A percentile compares a stretch with the other conserved stretches of the same genome.
Evolutionary conservation across 2,888 invertebrate species (phyloP).

Genomic region (Heliconius erato): DNA sequence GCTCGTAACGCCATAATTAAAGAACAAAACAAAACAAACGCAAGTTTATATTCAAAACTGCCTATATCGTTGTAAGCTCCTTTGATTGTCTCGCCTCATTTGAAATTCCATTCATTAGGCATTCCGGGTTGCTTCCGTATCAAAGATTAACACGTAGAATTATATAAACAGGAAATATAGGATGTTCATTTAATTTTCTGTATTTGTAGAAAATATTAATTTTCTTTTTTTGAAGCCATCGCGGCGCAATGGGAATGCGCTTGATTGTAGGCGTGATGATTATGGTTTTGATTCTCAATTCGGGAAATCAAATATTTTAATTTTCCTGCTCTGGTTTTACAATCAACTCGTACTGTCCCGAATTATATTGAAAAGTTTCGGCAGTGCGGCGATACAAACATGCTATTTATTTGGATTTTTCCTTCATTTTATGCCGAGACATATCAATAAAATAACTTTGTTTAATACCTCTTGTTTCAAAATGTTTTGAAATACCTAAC

Average conservation of each 20-base stretch:
- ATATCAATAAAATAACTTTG: no score
- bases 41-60: neutral
- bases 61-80: neutral
- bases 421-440: no score
- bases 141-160: slow-evolving; percentile 16
- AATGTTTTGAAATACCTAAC: no score
- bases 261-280: neutral
- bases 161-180: neutral
- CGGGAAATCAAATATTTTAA: no score
- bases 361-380: no score
- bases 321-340: no score
- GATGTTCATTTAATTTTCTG: neutral
- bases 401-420: no score
- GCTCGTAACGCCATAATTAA: no score
- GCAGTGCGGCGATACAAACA: no score
- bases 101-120: slow-evolving; percentile 21
- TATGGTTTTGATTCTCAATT: neutral
- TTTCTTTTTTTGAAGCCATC: neutral
- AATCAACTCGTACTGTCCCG: no score
- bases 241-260: neutral
- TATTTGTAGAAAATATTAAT: neutral
- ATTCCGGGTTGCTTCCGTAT: slow-evolving; percentile 18
- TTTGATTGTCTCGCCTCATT: slow-evolving; percentile 14
- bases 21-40: no score
- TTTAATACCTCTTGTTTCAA: no score